phyloP scores from a whole-genome alignment of 2,113 vertebrate species.

The Malurus melanocephalus region DNA sequence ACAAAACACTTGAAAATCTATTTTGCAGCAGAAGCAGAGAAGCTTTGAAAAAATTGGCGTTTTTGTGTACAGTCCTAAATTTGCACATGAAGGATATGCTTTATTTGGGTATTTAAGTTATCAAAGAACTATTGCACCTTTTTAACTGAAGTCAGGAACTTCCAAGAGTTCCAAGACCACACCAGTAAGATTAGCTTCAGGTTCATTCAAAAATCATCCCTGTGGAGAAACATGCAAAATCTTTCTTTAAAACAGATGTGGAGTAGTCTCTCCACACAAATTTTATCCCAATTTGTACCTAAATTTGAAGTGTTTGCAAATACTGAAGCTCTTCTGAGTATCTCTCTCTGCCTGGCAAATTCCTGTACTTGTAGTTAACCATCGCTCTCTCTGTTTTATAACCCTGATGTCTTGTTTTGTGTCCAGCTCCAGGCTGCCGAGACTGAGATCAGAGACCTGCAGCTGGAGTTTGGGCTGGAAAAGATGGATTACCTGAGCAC shows the following conservation, averaged over 20 bases:
- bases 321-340: neutral
- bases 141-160: neutral
- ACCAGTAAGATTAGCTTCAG: neutral
- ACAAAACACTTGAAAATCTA: neutral
- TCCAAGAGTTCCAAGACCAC: neutral
- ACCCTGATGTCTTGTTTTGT: neutral
- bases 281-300: neutral
- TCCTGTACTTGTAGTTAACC: neutral
- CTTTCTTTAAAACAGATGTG: neutral
- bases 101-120: neutral
- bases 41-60: neutral
- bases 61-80: neutral
- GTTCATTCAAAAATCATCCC: neutral
- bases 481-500: constrained; percentile 83
- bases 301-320: neutral
- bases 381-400: fast-evolving
- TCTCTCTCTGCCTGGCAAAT: neutral
- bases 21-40: neutral
- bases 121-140: neutral
- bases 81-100: neutral
- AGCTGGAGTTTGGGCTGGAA: constrained; percentile 84
- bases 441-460: constrained; percentile 86
- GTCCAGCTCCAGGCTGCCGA: constrained; percentile 81
- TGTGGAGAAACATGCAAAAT: neutral
- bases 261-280: neutral